Evolutionary conservation across 2,113 vertebrate genomes (phyloP), one percentile per base, ranked within the genome.

Genomic region (Protobothrops mucrosquamatus): DNA sequence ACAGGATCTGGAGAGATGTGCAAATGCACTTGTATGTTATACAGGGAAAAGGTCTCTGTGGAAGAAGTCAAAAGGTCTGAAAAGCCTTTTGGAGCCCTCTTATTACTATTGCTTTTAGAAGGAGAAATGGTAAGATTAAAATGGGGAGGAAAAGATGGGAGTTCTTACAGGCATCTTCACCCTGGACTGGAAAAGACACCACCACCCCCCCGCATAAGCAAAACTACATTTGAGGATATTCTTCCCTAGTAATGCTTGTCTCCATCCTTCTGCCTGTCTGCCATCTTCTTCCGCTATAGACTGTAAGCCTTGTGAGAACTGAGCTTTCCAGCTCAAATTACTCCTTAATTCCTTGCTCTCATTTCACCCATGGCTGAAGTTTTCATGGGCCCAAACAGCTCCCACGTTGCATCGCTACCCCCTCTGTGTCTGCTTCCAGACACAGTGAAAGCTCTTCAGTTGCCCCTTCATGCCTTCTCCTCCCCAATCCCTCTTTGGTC

Each of bases 1-100:
- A 99, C 23, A 99, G 96, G 95, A 99, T 99, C 99, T 99, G 96
- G 93, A 22, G 61, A 12, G 3, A 43, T 0, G 18, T 43, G 74
- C 34, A 81, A 81, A 81, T 81, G 34, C 7, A 81, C 43, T 43
- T 43, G 3, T 43, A 81, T 81, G 39, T 43, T 81, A 43, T 0
- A 14, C 10, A 1, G 2, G 34, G 20, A 18, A 2, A 1, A 6
- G 3, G 34, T 18, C 87, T 7, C 5, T 4, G 4, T 0, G 0
- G 0, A 29, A 89, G 43, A 89, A 18, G 43, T n/a, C 89, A 69
- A 18, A 69, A 18, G 43, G 7, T 18, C 39, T 15, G 88, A 7
- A 64, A 64, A 29, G 48, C 48, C 48, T 1, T 51, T 48, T 15
- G 48, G 26, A 89, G 12, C 23, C 10, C 12, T 87, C 74, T 87